Percentiles rank a stretch among this genome's conserved stretches.
phyloP scores from a whole-genome alignment of 2,888 invertebrate species.

The Tuberolachnus salignus region DNA sequence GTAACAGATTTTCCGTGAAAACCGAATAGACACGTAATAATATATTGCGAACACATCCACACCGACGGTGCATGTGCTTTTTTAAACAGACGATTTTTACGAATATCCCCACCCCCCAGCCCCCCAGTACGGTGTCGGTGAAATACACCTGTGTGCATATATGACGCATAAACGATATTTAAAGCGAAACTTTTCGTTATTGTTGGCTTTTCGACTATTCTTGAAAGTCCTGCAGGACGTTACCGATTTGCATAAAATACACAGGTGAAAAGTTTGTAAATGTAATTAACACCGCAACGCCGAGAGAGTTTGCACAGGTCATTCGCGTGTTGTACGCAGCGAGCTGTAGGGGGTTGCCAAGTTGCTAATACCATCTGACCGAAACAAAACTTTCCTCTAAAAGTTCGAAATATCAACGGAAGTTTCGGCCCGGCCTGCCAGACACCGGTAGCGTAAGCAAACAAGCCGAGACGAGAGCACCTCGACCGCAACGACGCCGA shows the following conservation, averaged over 20 bases:
- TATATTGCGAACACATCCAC: not conserved
- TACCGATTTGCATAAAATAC: conserved; percentile 47
- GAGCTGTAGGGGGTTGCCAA: conserved; percentile 20
- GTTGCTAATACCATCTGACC: conserved; percentile 37
- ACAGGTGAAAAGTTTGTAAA: conserved; percentile 47
- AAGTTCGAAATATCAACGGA: conserved; percentile 42
- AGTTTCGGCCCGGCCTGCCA: conserved; percentile 30
- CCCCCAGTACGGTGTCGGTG: too few relatives aligned
- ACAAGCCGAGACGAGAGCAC: conserved; percentile 33
- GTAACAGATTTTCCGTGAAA: not conserved
- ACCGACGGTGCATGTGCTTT: too few relatives aligned
- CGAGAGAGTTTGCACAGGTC: conserved; percentile 37
- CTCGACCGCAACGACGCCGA: not conserved
- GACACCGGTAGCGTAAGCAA: conserved; percentile 6
- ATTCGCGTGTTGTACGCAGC: not conserved
- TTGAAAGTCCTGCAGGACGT: conserved; percentile 20
- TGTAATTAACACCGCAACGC: conserved; percentile 45
- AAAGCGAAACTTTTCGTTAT: conserved; percentile 20
- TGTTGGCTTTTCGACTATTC: not conserved
- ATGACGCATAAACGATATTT: not conserved
- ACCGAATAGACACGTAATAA: not conserved
- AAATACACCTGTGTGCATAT: too few relatives aligned
- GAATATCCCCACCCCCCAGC: too few relatives aligned
- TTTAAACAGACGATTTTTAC: too few relatives aligned
- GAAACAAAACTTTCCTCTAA: conserved; percentile 33